Conservation (phyloP, 2,888 invertebrate genomes). For the Kryphioiulus occultus region DNA sequence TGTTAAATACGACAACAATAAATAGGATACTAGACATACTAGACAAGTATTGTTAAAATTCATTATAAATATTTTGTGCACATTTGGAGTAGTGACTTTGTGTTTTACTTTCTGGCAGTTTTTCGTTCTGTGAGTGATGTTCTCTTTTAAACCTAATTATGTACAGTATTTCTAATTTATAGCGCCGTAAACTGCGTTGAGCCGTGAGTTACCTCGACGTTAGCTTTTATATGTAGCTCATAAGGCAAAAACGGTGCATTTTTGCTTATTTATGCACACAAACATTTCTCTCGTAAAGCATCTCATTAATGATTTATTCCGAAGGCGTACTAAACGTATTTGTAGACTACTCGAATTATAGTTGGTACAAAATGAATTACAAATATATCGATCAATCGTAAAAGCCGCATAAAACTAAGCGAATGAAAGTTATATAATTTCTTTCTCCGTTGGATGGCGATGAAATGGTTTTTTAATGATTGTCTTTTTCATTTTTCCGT, state of each 20-base stretch:
- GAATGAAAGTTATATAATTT: not conserved
- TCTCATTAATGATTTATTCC: slow-evolving; percentile 32
- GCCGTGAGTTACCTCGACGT: not conserved
- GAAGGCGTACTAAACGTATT: slow-evolving; percentile 31
- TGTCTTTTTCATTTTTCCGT: not conserved
- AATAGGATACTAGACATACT: no score
- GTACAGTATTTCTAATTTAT: not conserved
- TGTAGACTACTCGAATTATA: slow-evolving; percentile 38
- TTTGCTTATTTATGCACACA: slow-evolving; percentile 6
- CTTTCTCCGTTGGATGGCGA: not conserved
- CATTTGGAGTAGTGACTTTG: no score
- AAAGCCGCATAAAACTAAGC: slow-evolving; percentile 10
- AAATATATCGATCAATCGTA: slow-evolving; percentile 17
- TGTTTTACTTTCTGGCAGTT: not conserved
- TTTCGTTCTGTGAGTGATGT: not conserved
- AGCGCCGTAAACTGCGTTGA: not conserved
- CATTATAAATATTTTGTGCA: no score
- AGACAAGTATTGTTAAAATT: no score
- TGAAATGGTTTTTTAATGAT: not conserved
- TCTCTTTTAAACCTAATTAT: not conserved
- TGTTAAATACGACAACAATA: no score
- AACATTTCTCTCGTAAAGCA: not conserved
- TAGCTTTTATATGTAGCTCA: not conserved
- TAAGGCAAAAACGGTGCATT: not conserved
- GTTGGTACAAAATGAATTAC: slow-evolving; percentile 37